phyloP scores from a whole-genome alignment of 2,797 vertebrate species.

The Enteromius fasciolatus region DNA sequence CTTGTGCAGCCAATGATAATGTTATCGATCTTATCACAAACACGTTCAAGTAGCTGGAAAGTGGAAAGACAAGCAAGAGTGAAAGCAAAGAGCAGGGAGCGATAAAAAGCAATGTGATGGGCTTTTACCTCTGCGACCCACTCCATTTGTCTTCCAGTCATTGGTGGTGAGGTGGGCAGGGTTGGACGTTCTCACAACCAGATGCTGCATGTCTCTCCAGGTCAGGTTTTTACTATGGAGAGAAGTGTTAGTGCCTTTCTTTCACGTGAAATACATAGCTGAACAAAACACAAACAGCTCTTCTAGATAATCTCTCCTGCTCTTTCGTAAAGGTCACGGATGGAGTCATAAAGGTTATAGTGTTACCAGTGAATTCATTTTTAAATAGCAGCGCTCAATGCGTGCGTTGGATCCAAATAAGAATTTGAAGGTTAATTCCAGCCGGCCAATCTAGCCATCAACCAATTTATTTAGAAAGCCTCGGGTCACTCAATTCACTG shows the following conservation, averaged over 20 bases:
- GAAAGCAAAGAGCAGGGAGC: not conserved
- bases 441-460: not conserved
- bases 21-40: conserved; percentile 22
- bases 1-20: conserved; percentile 33
- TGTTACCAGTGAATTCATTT: conserved; percentile 17
- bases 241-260: not conserved
- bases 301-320: conserved; percentile 27
- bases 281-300: not conserved
- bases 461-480: not conserved
- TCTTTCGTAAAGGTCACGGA: conserved; percentile 55
- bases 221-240: conserved; percentile 90
- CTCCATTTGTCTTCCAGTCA: conserved; percentile 94
- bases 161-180: conserved; percentile 90
- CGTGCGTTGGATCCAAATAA: conserved; percentile 5
- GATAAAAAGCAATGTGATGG: conserved; percentile 14
- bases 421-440: conserved; percentile 35
- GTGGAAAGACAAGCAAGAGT: not conserved
- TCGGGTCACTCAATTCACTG: conserved; percentile 45
- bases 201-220: conserved; percentile 99
- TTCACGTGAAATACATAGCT: not conserved
- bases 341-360: conserved; percentile 29
- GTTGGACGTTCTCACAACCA: conserved; percentile 93
- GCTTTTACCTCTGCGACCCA: conserved; percentile 90
- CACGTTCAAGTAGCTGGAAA: conserved; percentile 29
- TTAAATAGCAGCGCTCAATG: not conserved